Conservation (phyloP, 2,888 invertebrate species). For the Stomorhina lunata region DNA sequence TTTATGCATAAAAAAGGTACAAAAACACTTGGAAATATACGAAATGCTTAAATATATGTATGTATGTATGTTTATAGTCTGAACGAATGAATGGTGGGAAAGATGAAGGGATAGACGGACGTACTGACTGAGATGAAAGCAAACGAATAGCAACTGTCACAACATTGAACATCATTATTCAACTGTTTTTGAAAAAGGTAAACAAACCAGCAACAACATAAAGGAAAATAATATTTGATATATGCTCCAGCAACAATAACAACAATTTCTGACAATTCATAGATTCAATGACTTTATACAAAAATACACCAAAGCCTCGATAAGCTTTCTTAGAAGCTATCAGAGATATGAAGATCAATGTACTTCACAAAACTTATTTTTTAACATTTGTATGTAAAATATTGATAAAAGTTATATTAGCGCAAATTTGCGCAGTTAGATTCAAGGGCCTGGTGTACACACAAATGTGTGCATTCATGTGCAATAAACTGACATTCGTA, state of each 20-base stretch:
- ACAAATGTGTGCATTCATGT: not conserved
- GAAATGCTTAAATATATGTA: not conserved
- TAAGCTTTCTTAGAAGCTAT: too few species aligned
- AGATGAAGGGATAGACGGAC: not conserved
- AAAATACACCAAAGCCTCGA: too few species aligned
- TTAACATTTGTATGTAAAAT: too few species aligned
- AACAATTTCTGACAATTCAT: not conserved
- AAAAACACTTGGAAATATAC: not conserved
- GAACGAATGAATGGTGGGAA: not conserved
- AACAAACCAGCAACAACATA: not conserved
- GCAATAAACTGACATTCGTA: too few species aligned
- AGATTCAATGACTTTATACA: too few species aligned
- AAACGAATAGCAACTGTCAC: constrained; percentile 61
- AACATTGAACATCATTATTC: constrained; percentile 60
- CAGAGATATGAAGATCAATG: too few species aligned
- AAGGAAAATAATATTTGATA: not conserved
- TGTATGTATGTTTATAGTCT: not conserved
- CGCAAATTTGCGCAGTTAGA: too few species aligned
- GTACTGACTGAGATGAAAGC: too few species aligned
- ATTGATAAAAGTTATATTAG: too few species aligned
- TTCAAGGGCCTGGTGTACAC: too few species aligned
- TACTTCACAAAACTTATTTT: too few species aligned
- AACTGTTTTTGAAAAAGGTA: constrained; percentile 44
- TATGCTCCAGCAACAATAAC: not conserved
- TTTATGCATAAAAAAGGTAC: not conserved